phyloP scores from a whole-genome alignment of 2,797 vertebrate species.

The Mionectes olivaceus region DNA sequence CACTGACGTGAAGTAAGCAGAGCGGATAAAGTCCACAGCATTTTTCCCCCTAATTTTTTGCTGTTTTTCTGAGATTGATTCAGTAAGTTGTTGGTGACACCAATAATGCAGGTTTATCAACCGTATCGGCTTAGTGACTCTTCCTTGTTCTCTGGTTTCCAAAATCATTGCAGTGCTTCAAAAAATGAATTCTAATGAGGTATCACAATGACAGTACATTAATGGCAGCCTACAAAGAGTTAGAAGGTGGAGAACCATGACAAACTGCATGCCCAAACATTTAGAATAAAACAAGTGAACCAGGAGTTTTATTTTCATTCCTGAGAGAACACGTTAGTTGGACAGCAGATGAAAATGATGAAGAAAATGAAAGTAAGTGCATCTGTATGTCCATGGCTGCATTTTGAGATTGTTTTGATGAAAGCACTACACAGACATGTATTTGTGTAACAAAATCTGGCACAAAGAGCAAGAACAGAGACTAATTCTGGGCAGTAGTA shows the following conservation, averaged over 20 bases:
- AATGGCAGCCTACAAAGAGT: background rate
- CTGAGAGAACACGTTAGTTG: background rate
- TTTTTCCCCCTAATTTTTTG: background rate
- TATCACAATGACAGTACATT: background rate
- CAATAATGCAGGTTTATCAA: background rate
- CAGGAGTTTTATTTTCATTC: background rate
- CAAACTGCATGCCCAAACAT: background rate
- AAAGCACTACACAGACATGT: background rate
- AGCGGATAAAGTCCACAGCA: background rate
- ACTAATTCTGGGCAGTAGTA: background rate
- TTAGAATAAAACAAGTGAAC: slow-evolving; percentile 3
- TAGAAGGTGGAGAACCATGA: background rate
- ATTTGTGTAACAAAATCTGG: slow-evolving; percentile 9
- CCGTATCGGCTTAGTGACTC: background rate
- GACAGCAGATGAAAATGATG: background rate
- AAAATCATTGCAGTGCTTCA: background rate
- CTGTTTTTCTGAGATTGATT: background rate
- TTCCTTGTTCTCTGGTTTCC: background rate
- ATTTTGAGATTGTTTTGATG: background rate
- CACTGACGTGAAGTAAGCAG: background rate
- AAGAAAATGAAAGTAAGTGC: background rate
- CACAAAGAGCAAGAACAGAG: slow-evolving; percentile 15
- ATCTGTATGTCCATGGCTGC: background rate
- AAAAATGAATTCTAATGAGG: background rate
- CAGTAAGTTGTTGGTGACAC: background rate